Evolutionary conservation across 1,140 invertebrate genomes (phyloP).

Genomic region (Ruditapes philippinarum): DNA sequence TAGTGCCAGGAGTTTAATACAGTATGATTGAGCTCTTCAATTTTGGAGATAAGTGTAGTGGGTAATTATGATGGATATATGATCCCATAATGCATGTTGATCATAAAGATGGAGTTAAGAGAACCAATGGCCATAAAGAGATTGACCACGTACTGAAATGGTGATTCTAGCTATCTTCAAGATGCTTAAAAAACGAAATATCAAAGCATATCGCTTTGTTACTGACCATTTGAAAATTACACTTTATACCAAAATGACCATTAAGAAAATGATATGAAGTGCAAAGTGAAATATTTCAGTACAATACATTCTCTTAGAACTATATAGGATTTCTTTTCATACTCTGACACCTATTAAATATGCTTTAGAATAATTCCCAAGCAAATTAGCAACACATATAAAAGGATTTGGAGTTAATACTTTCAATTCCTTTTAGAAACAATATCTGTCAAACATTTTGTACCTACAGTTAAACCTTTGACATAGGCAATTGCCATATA

Average conservation of each 20-base stretch:
- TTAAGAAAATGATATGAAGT: neutral
- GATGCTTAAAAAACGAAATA: neutral
- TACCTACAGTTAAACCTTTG: too few species aligned
- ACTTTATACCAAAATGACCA: slow-evolving; percentile 14
- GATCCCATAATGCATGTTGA: slow-evolving; percentile 45
- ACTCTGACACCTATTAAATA: too few species aligned
- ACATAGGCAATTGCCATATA: too few species aligned
- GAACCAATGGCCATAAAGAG: slow-evolving; percentile 4
- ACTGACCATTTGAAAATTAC: neutral
- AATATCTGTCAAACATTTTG: too few species aligned
- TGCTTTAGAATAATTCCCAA: too few species aligned
- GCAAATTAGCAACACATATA: too few species aligned
- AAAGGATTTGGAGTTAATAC: too few species aligned
- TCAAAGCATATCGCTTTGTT: too few species aligned
- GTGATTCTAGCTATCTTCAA: neutral
- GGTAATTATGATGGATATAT: slow-evolving; percentile 55
- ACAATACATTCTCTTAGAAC: neutral
- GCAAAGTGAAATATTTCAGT: neutral
- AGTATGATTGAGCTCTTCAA: slow-evolving; percentile 54
- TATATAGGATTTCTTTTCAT: too few species aligned
- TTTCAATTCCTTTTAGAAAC: too few species aligned
- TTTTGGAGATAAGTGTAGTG: slow-evolving; percentile 46
- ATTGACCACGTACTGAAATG: slow-evolving; percentile 31
- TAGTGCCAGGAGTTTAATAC: slow-evolving; percentile 15
- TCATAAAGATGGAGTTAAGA: neutral